Conservation (phyloP, 2,797 vertebrate genomes). For the Typhlichthys subterraneus region DNA sequence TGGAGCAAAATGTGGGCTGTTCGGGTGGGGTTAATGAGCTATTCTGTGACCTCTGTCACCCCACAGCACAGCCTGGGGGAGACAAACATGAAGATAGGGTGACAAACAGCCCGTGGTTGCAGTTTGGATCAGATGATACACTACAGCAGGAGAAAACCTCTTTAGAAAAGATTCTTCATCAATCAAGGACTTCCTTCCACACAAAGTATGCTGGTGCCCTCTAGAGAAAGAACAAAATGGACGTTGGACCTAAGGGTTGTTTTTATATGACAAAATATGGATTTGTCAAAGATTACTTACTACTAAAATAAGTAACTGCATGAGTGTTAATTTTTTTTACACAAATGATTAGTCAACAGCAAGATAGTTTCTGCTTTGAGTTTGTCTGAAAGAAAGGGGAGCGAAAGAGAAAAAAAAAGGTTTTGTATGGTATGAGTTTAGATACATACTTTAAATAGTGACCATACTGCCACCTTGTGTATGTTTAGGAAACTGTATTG, state of each 20-base stretch:
- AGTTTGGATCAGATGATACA: constrained; percentile 34
- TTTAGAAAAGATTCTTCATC: constrained; percentile 4
- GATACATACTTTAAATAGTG: constrained; percentile 33
- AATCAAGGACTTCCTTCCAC: constrained; percentile 1
- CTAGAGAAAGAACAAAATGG: not conserved
- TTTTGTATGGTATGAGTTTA: constrained; percentile 14
- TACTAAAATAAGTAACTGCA: constrained; percentile 7
- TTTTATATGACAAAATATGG: not conserved
- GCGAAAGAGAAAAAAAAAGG: not conserved
- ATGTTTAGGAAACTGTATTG: constrained; percentile 4
- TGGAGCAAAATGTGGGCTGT: constrained; percentile 71
- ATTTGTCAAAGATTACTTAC: not conserved
- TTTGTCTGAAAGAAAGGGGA: constrained; percentile 12
- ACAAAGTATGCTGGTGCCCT: not conserved
- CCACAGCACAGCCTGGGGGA: constrained; percentile 65
- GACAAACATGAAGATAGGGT: constrained; percentile 74
- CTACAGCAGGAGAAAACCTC: constrained; percentile 13
- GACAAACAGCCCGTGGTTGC: constrained; percentile 59
- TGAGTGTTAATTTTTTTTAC: constrained; percentile 4
- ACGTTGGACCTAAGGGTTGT: not conserved
- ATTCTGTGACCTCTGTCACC: constrained; percentile 74
- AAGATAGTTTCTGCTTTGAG: constrained; percentile 15
- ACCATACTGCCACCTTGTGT: constrained; percentile 72
- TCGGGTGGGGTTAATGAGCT: constrained; percentile 80
- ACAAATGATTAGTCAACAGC: constrained; percentile 18